A percentile compares a stretch with the other conserved stretches of the same genome.
Conservation (phyloP, 1,140 invertebrate species). For the Heliothis subflexa region DNA sequence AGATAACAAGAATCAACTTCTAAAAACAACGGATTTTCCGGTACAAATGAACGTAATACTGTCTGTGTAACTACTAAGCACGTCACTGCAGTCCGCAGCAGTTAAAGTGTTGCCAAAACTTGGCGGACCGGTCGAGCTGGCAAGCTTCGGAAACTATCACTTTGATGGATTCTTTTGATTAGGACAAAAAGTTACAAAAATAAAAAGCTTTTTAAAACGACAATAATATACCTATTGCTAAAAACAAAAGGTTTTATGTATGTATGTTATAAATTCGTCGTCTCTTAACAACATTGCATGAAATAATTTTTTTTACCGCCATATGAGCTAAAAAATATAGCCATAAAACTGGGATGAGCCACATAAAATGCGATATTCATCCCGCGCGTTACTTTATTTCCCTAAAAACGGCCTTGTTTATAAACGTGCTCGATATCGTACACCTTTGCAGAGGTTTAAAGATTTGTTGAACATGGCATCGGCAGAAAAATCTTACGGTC, state of each 20-base stretch:
- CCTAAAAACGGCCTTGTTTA: not conserved
- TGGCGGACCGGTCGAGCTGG: constrained; percentile 3
- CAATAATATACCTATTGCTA: too few relatives aligned
- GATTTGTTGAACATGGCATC: not conserved
- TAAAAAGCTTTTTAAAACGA: not conserved
- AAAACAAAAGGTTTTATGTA: too few relatives aligned
- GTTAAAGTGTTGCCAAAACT: constrained; percentile 19
- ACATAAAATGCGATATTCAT: not conserved
- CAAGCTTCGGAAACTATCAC: constrained; percentile 1
- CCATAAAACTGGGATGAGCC: not conserved
- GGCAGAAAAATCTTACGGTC: too few relatives aligned
- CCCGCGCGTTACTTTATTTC: not conserved
- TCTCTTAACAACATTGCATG: not conserved
- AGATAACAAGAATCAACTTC: not conserved
- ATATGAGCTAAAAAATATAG: not conserved
- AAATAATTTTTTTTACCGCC: not conserved
- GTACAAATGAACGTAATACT: not conserved
- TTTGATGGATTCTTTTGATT: constrained; percentile 16
- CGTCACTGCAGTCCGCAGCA: not conserved
- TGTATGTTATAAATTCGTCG: not conserved
- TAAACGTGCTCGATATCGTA: not conserved
- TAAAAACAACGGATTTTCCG: not conserved
- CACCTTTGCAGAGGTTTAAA: not conserved
- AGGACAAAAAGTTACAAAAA: not conserved
- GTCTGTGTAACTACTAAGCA: not conserved